Evolutionary conservation across 2,888 invertebrate genomes (phyloP), one percentile per base, ranked within the genome.

Genomic region (Julus scanicus): DNA sequence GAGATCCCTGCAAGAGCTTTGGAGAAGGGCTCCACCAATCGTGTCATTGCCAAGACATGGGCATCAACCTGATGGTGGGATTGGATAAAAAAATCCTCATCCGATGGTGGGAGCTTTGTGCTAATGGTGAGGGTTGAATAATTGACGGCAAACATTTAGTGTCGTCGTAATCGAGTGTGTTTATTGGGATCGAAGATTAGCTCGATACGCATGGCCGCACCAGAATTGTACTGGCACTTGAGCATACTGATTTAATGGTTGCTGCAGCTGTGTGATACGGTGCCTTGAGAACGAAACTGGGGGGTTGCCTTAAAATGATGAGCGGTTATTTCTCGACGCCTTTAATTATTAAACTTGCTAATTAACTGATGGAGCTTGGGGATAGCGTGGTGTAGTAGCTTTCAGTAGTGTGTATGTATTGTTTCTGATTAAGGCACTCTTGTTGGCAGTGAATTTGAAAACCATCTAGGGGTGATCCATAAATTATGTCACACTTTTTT

Each of bases 141-240:
- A 63, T 63, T 20, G 63, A 63, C 63, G 63, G 63, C 63, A 63
- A 63, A 63, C 63, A 63, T 63, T 63, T 63, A 63, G 63, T n/a
- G 63, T 63, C 9, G 63, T 63, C 63, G 63, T 63, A 63, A 63
- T 63, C 63, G 63, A 63, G 63, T 63, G 63, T 63, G 63, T 63
- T 63, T 63, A 63, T 63, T 63, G 20, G 63, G 20, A 63, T 63
- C 63, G 63, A 63, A 63, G 63, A 63, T 63, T n/a, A 63, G 63
- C 63, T 20, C 6, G n/a, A 63, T 63, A 20, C 20, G 63, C 63
- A 8, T 63, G 63, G 63, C 63, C n/a, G 63, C 63, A 63, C 63
- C 63, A 20, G 15, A 53, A 53, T 13, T 53, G 53, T 53, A 53
- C 29, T 17, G 63, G 63, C 63, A 63, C 63, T 63, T 63, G 20